A percentile compares a stretch with the other conserved stretches of the same genome.
Evolutionary conservation across 2,113 vertebrate genomes (phyloP).

Genomic region (Stercorarius parasiticus): DNA sequence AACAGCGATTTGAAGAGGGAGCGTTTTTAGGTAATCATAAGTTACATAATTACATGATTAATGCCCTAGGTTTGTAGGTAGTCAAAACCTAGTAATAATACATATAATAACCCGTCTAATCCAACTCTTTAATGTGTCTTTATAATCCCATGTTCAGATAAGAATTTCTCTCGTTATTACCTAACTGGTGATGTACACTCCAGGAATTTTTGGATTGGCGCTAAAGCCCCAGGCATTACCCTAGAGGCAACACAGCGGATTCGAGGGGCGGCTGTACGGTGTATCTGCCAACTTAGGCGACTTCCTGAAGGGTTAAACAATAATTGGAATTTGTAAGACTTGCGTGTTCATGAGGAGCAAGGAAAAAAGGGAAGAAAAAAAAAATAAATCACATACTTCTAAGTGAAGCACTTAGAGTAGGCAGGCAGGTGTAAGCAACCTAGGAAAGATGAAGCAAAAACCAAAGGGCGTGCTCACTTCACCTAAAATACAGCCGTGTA

Average conservation of each 20-base stretch:
- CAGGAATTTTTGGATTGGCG: background rate
- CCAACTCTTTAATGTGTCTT: background rate
- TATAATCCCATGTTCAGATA: background rate
- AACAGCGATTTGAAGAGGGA: background rate
- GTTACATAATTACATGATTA: background rate
- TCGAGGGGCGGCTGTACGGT: background rate
- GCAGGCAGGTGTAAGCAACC: background rate
- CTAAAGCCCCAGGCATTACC: background rate
- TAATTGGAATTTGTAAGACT: background rate
- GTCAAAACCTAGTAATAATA: background rate
- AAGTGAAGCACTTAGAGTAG: background rate
- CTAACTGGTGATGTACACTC: background rate
- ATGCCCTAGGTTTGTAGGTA: background rate
- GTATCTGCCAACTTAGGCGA: background rate
- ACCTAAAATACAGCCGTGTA: background rate
- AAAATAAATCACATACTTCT: background rate
- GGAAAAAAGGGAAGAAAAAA: background rate
- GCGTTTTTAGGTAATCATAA: conserved; percentile 3
- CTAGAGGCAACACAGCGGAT: background rate
- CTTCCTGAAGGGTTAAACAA: background rate
- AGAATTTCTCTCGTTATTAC: background rate
- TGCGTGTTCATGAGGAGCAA: background rate
- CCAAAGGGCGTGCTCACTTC: background rate
- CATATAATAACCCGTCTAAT: background rate
- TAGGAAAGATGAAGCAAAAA: background rate